Percentiles rank a stretch among this genome's conserved stretches.
Conservation (phyloP, 2,888 invertebrate species). For the Charanyca ferruginea region DNA sequence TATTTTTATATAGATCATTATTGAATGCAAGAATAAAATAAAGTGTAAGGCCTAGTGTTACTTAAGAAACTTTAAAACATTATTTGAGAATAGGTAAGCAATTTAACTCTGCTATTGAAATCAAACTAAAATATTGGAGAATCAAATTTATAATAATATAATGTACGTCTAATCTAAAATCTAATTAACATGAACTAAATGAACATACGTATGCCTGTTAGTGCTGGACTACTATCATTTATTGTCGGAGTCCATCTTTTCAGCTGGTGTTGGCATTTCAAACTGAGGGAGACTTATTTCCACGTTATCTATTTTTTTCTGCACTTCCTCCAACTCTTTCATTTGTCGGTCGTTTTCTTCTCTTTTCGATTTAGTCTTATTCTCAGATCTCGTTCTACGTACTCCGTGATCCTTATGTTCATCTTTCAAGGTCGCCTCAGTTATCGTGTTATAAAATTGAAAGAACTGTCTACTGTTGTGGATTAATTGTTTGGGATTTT, state of each 20-base stretch:
- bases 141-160: slow-evolving; percentile 34
- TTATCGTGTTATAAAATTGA: slow-evolving; percentile 43
- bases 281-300: slow-evolving; percentile 45
- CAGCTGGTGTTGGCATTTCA: neutral
- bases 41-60: too few relatives aligned
- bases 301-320: slow-evolving; percentile 68
- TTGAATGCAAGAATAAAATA: too few relatives aligned
- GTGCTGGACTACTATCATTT: slow-evolving; percentile 1
- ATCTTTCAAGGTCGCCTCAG: slow-evolving; percentile 34
- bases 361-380: slow-evolving; percentile 44
- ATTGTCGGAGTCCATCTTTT: neutral
- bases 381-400: neutral
- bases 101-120: neutral
- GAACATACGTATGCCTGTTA: slow-evolving; percentile 13
- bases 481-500: slow-evolving; percentile 38
- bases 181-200: slow-evolving; percentile 28
- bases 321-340: slow-evolving; percentile 70
- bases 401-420: slow-evolving; percentile 14
- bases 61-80: too few relatives aligned
- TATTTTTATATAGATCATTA: neutral
- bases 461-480: slow-evolving; percentile 69
- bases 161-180: slow-evolving; percentile 51
- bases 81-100: too few relatives aligned
- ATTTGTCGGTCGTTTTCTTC: slow-evolving; percentile 64
- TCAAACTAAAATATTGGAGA: neutral